Base-by-base conservation (phyloP, 2,888 invertebrate genomes). In the Athalia cordata region DNA sequence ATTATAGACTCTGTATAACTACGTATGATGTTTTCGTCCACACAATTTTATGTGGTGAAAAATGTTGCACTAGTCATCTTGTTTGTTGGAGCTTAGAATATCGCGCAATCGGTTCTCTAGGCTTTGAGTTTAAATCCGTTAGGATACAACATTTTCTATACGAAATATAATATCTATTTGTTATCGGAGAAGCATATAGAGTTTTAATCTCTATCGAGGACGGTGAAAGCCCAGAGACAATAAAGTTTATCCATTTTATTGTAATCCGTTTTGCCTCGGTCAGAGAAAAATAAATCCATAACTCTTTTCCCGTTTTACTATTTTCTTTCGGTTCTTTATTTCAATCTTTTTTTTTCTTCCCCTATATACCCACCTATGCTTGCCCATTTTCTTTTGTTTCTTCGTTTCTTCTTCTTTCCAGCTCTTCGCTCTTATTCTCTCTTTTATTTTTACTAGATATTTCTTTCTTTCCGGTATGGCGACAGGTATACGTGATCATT, bases 221-320 rank as follows among this genome's bases (percentile, higher is more conserved):
- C 15, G 61, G 55, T 43, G 66, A 59, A 66, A 72, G 72, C 72
- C 72, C 72, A 72, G 72, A 72, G 59, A 72, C 72, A 72, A 72
- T 72, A 77, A 77, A 68, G 82, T 80, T 80, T 81, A 84, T 85
- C 82, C 78, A 79, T 82, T 81, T 80, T 81, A 82, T 83, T 81
- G 81, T 82, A 84, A 86, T 83, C 82, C 80, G 81, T 85, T 84
- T 82, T 79, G 77, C 78, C 78, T 81, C 80, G 77, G 79, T 66
- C 64, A 78, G 76, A 80, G 79, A 80, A 81, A 86, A 85, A 86
- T 85, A 85, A 86, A 84, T 86, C 83, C 82, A 82, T 84, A 84
- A 83, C 78, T 80, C 65, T 79, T 70, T 15, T 77, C 62, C 29
- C 61, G 50, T 65, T 45, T 78, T 62, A 72, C 72, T 72, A 59